Base-by-base conservation (phyloP, 2,113 vertebrate genomes). In the Platichthys flesus region DNA sequence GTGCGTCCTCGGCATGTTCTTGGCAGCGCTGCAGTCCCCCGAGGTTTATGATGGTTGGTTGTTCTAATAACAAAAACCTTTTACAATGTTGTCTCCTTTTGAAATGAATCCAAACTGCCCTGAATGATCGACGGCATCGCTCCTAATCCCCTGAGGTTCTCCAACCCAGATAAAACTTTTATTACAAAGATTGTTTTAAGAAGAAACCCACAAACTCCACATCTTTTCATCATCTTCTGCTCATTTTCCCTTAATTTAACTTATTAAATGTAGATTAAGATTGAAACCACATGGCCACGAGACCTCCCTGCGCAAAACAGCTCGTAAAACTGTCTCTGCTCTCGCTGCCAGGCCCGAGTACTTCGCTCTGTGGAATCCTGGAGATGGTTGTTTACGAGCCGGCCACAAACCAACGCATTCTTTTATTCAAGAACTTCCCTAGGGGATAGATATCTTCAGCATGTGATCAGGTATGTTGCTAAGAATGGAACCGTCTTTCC, bases 271-370 rank as follows among this genome's bases (percentile, higher is more conserved):
- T 64, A 42, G 71, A 70, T 87, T 65, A 59, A 89, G 89, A 93
- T 79, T 78, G 57, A 74, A 89, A 56, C 80, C 93, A 92, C 51
- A 79, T 84, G 87, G 69, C 49, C 45, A 24, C 0, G 62, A 65
- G 76, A 76, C 47, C 57, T 56, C 56, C 57, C 18, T 51, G 67
- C 82, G 79, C 64, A 82, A 81, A 86, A 75, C 87, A 86, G 84
- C 88, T 79, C 84, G 71, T 92, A 85, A 92, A 92, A 66, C 76
- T 52, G 85, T 58, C 89, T 84, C 79, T 52, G 65, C 56, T 56
- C 82, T 75, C 71, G 67, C 75, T 73, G 77, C 1, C 15, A 57
- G 67, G 15, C 40, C 35, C 55, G 59, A 61, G 28, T 1, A 42
- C 58, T 55, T 79, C 73, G 16, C 55, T 57, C 51, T 85, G 88